A percentile compares a stretch with the other conserved stretches of the same genome.
phyloP scores from a whole-genome alignment of 2,888 invertebrate genomes.

The Eledone cirrhosa region DNA sequence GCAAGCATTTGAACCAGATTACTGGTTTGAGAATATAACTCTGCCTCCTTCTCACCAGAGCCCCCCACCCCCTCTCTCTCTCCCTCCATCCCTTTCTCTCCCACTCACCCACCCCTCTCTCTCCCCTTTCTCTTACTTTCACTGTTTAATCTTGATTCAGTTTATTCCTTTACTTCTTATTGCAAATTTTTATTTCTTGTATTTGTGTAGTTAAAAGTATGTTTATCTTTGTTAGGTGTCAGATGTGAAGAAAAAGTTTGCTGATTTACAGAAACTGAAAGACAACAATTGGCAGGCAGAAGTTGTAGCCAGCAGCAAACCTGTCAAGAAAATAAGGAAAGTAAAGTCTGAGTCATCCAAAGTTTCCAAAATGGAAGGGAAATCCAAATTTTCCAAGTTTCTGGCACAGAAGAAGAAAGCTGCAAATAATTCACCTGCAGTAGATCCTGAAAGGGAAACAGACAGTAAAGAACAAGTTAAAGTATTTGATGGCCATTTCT shows the following conservation, averaged over 20 bases:
- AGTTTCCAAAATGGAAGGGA: conserved; percentile 42
- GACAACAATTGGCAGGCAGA: conserved; percentile 54
- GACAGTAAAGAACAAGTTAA: conserved; percentile 38
- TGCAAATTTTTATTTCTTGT: neutral
- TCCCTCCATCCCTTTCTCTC: too few relatives aligned
- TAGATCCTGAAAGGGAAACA: neutral
- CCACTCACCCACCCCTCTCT: too few relatives aligned
- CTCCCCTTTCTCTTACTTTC: too few relatives aligned
- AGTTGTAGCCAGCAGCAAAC: neutral
- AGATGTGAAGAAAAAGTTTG: conserved; percentile 62
- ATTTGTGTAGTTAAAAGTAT: neutral
- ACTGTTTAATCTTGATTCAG: too few relatives aligned
- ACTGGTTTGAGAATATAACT: too few relatives aligned
- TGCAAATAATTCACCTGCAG: conserved; percentile 30
- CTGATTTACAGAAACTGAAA: conserved; percentile 50
- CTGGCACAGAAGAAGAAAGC: conserved; percentile 53
- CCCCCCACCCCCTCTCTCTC: too few relatives aligned
- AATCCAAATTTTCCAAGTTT: conserved; percentile 62
- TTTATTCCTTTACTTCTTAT: neutral
- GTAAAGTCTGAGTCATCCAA: conserved; percentile 43
- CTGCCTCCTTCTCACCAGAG: too few relatives aligned
- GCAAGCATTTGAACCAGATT: too few relatives aligned
- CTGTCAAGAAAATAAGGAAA: conserved; percentile 34
- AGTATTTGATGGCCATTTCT: conserved; percentile 61
- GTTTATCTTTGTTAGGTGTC: conserved; percentile 50